A percentile compares a stretch with the other conserved stretches of the same genome.
These are phyloP conservation scores for Cantharis rustica DNA, from an alignment of 2,888 invertebrate species.

Conservation along the genomic window DNA sequence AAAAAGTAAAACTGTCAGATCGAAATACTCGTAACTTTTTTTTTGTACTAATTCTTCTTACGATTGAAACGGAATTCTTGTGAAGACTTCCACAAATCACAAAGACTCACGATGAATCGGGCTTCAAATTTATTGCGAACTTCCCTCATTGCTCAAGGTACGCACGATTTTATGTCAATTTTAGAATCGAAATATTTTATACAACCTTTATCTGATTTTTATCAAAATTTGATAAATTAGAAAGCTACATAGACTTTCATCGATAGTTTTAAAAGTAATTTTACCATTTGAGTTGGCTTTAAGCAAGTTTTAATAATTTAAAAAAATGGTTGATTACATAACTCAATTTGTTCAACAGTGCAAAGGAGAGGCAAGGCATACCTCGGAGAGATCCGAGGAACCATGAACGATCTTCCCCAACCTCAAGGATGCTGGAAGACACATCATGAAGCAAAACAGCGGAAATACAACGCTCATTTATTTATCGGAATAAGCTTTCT, in stretches of 20 bases:
- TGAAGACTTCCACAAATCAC: not conserved
- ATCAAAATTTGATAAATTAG: not conserved
- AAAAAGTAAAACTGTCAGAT: not conserved
- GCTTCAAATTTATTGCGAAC: conserved; percentile 5
- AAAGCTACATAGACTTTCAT: not conserved
- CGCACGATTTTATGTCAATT: not conserved
- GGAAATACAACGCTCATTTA: conserved; percentile 71
- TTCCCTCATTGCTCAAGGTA: conserved; percentile 5
- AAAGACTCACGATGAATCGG: conserved; percentile 9
- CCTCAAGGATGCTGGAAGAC: conserved; percentile 81
- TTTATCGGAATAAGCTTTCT: conserved; percentile 62
- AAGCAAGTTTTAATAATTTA: not conserved
- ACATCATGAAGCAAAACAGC: conserved; percentile 66
- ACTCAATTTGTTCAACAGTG: conserved; percentile 9
- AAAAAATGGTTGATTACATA: conserved; percentile 4
- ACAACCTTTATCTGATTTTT: not conserved
- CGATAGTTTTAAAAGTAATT: not conserved
- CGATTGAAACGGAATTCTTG: not conserved
- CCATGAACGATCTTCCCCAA: conserved; percentile 78
- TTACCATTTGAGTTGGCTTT: not conserved
- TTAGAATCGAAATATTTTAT: not conserved
- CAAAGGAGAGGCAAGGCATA: conserved; percentile 17
- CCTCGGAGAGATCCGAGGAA: conserved; percentile 44
- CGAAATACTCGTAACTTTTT: not conserved
- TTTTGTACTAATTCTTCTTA: not conserved